Evolutionary conservation across 2,797 vertebrate genomes (phyloP), one percentile per base, ranked within the genome.

Genomic region (Simalia tracyae): DNA sequence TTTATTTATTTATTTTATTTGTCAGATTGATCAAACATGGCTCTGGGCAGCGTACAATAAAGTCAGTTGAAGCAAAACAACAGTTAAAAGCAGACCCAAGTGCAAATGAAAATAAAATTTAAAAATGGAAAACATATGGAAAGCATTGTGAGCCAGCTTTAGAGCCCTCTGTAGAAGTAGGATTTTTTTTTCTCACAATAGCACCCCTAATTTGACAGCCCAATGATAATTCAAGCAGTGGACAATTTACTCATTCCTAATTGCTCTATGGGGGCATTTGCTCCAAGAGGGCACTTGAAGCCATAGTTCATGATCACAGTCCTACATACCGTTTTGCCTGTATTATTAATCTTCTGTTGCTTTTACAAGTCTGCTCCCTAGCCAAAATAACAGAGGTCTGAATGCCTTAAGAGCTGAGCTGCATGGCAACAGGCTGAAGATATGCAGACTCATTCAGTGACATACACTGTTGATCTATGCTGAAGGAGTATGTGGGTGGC

Each of bases 391-490:
- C 15, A 92, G 42, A 42, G 6, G 54, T 36, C 0, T 26, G 0
- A 84, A 88, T 36, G 66, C 87, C 28, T 86, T 15, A 56, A 93
- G 15, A 15, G 28, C 5, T 8, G 7, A 42, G 0, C 0, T 2
- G 60, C 68, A 93, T 93, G 90, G 85, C 88, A 90, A 50, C 0
- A 0, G 22, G 91, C 91, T 72, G 28, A 89, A 95, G 96, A 91
- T 50, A 15, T 81, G 84, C 91, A 42, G 66, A 93, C 92, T 96
- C 93, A 93, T 94, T 96, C 93, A 94, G 0, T 86, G 91, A 26
- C 54, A 85, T 85, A 81, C 31, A 91, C 54, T 0, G 0, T 84
- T 87, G 92, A 93, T 90, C 93, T 93, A 88, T 88, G 2, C 3
- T 61, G 86, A 91, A 92, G 94, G 84, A 91, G 86, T 84, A 94